A percentile compares a stretch with the other conserved stretches of the same genome.
Evolutionary conservation across 1,140 invertebrate species (phyloP).

Genomic region (Trachymyrmex septentrionalis): DNA sequence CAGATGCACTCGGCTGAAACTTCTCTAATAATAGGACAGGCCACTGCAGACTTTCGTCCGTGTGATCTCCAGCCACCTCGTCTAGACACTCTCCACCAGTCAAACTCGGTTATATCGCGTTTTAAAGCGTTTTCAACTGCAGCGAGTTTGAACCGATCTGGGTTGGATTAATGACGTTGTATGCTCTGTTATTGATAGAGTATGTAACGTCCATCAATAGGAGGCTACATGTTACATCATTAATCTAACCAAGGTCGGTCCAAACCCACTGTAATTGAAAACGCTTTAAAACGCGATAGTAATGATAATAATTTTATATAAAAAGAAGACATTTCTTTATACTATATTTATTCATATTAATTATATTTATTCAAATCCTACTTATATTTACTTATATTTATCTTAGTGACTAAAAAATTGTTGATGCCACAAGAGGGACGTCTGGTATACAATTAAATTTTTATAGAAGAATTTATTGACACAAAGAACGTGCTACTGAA

Average conservation of each 20-base stretch:
- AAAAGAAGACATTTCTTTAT: neutral
- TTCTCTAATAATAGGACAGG: conserved; percentile 49
- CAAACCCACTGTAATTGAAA: too few relatives aligned
- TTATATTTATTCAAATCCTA: too few relatives aligned
- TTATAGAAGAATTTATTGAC: conserved; percentile 4
- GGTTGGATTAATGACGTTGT: too few relatives aligned
- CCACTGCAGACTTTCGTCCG: conserved; percentile 18
- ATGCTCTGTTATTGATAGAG: too few relatives aligned
- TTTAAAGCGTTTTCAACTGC: too few relatives aligned
- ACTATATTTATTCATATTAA: too few relatives aligned
- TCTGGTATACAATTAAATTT: neutral
- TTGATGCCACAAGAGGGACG: neutral
- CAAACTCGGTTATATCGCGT: neutral
- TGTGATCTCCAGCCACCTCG: neutral
- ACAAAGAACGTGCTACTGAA: neutral
- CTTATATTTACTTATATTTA: neutral
- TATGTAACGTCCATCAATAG: too few relatives aligned
- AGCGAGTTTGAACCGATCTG: too few relatives aligned
- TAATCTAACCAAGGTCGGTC: too few relatives aligned
- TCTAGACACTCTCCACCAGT: neutral
- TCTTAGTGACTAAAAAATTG: neutral
- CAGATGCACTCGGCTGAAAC: conserved; percentile 32
- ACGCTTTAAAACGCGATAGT: neutral
- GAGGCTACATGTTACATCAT: too few relatives aligned
- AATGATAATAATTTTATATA: neutral